Conservation (phyloP, 2,113 vertebrate genomes). For the Periophthalmus modestus region DNA sequence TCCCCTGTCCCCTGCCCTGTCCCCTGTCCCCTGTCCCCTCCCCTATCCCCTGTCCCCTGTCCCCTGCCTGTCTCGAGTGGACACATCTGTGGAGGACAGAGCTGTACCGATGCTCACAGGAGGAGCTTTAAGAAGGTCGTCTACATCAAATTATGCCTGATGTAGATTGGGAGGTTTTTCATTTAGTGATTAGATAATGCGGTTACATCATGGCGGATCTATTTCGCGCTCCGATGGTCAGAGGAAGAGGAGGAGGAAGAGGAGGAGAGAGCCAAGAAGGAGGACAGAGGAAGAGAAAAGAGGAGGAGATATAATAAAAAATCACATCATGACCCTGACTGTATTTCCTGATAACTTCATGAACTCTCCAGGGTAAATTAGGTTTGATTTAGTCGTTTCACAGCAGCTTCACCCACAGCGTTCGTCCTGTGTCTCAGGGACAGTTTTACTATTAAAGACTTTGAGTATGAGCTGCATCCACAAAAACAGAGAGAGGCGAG, state of each 20-base stretch:
- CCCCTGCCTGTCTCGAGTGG: too few relatives aligned
- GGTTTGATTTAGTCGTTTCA: not conserved
- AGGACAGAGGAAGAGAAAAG: too few relatives aligned
- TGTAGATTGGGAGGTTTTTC: slow-evolving; percentile 54
- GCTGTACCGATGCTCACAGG: slow-evolving; percentile 54
- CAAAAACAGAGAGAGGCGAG: too few relatives aligned
- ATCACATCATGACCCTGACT: slow-evolving; percentile 8
- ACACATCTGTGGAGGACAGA: slow-evolving; percentile 5
- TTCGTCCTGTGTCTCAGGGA: not conserved
- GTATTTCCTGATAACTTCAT: not conserved
- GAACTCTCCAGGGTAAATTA: not conserved
- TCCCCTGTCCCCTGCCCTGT: slow-evolving; percentile 3
- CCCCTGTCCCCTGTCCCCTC: too few relatives aligned
- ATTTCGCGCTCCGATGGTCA: slow-evolving; percentile 60
- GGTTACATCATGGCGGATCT: slow-evolving; percentile 53
- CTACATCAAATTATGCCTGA: slow-evolving; percentile 34
- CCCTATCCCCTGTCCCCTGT: slow-evolving; percentile 1
- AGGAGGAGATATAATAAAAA: slow-evolving; percentile 11
- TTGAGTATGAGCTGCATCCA: too few relatives aligned
- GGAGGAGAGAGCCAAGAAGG: not conserved
- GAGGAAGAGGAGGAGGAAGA: slow-evolving; percentile 15
- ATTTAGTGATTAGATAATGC: slow-evolving; percentile 55
- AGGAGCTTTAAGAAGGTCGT: slow-evolving; percentile 48
- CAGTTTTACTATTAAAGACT: not conserved
- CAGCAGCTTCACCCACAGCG: not conserved